These are phyloP conservation scores for Drosophila multiciliata DNA, from an alignment of 2,888 invertebrate species.

Conservation along the genomic window DNA sequence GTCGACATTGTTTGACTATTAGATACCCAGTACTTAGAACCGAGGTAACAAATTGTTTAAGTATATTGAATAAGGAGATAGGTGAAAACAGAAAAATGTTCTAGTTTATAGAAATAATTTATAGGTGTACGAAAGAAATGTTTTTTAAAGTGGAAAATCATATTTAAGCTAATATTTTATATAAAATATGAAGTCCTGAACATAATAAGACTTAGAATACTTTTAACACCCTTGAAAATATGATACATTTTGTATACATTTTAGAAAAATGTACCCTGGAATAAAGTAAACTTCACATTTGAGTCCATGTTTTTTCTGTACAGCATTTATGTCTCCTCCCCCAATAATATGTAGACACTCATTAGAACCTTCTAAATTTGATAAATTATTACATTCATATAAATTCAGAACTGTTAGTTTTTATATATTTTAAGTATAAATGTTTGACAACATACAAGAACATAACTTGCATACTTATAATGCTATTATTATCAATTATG, in stretches of 20 bases:
- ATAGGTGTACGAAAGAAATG: too few relatives aligned
- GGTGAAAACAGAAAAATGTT: not conserved
- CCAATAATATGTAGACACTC: not conserved
- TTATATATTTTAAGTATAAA: not conserved
- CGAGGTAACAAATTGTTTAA: not conserved
- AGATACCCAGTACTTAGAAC: not conserved
- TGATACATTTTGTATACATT: not conserved
- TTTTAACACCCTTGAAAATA: not conserved
- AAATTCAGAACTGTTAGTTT: not conserved
- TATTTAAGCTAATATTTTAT: too few relatives aligned
- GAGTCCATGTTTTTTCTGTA: not conserved
- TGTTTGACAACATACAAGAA: constrained; percentile 3
- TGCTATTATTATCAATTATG: constrained; percentile 4
- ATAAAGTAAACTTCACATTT: not conserved
- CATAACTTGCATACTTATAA: not conserved
- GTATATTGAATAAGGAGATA: not conserved
- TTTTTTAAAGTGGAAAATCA: too few relatives aligned
- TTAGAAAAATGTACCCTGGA: not conserved
- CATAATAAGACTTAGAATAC: not conserved
- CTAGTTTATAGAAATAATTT: not conserved
- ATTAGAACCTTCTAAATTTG: not conserved
- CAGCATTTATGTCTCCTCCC: not conserved
- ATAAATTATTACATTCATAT: not conserved
- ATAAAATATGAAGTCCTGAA: not conserved
- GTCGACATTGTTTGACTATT: not conserved